A percentile compares a stretch with the other conserved stretches of the same genome.
These are phyloP conservation scores for Aethina tumida DNA, from an alignment of 1,140 invertebrate species.

Conservation along the genomic window DNA sequence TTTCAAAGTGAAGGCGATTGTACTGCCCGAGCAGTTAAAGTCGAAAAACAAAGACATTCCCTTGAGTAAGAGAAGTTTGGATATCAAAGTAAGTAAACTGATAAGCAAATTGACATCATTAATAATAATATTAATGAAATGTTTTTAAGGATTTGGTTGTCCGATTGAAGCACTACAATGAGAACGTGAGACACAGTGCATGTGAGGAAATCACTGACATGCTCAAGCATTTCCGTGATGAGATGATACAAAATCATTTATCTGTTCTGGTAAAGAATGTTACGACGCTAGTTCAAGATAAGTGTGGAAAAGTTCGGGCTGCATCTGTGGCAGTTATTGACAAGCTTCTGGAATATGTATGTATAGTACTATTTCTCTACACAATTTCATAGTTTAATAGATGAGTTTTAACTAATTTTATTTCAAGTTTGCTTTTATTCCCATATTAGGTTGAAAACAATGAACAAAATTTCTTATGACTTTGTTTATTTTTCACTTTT, in stretches of 20 bases:
- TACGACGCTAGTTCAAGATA: constrained; percentile 58
- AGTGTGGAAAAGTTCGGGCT: constrained; percentile 57
- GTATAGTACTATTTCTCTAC: too few species aligned
- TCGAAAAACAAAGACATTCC: constrained; percentile 48
- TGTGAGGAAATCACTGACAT: constrained; percentile 62
- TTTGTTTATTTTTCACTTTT: too few species aligned
- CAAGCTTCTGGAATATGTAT: constrained; percentile 47
- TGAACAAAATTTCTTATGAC: too few species aligned
- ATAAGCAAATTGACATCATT: neutral
- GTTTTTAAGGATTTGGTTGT: constrained; percentile 54
- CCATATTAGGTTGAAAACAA: too few species aligned
- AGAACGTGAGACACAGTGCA: constrained; percentile 55
- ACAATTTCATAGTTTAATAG: too few species aligned
- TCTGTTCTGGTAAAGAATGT: constrained; percentile 57
- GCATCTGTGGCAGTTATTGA: constrained; percentile 58
- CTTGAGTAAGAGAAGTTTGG: constrained; percentile 62
- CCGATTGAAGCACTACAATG: constrained; percentile 69
- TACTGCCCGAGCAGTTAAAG: constrained; percentile 66
- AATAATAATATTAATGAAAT: neutral
- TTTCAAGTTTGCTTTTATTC: too few species aligned
- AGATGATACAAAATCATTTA: constrained; percentile 48
- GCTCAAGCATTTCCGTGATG: constrained; percentile 43
- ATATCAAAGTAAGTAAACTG: constrained; percentile 45
- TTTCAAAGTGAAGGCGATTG: constrained; percentile 82
- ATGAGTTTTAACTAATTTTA: too few species aligned